Base-by-base conservation (phyloP, 2,113 vertebrate species). In the Theristicus caerulescens region DNA sequence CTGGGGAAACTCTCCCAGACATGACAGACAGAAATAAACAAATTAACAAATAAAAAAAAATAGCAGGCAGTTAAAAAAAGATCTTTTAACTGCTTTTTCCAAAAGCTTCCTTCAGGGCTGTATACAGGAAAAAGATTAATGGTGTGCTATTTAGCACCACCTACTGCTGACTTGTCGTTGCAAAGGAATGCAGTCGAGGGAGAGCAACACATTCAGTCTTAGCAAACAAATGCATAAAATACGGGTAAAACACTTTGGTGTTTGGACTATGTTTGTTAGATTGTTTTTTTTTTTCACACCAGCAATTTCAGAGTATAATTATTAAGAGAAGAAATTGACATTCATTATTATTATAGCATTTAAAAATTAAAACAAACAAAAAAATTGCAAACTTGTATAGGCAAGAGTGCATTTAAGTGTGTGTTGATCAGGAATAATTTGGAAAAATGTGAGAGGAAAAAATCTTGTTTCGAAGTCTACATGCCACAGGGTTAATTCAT, bases 91-190 rank as follows among this genome's bases (percentile, higher is more conserved):
- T 26, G 57, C 12, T 49, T 88, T 88, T 92, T 83, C 51, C 29
- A 54, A 78, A 92, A 62, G 20, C 47, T 94, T n/a, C 29, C 26
- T 83, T 82, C n/a, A 27, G 34, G 42, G 14, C 16, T 64, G 8
- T 52, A 24, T 31, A 52, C 15, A 83, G 27, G 54, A 90, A 83
- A 88, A 88, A 69, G 16, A 76, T 71, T 69, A 81, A 88, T 52
- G 67, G 7, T 44, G 66, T 81, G 72, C 16, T 93, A 38, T 88
- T 90, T 95, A 96, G 85, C 95, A 92, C 92, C 76, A 88, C 83
- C 86, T 85, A 90, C 79, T 92, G 92, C 76, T 93, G 73, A 79
- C 31, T 91, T 65, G 27, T 19, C 18, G 0, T 46, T 77, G 31
- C 57, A 58, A 70, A 86, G 9, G 38, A 93, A 71, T 71, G 47